Evolutionary conservation across 2,113 vertebrate genomes (phyloP), one percentile per base, ranked within the genome.

Genomic region (Eptesicus fuscus): DNA sequence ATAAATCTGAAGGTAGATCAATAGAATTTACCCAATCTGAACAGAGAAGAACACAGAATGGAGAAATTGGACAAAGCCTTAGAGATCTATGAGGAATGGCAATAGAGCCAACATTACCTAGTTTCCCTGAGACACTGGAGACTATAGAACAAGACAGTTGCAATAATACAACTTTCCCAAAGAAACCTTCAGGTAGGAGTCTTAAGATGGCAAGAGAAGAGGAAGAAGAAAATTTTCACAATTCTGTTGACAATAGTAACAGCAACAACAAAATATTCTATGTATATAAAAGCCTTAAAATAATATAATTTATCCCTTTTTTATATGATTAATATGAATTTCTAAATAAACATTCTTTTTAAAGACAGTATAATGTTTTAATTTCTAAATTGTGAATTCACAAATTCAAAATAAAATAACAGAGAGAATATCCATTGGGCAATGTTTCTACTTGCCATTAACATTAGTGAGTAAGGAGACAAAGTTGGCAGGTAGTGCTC

Each of bases 401-500:
- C 32, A 40, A 44, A 59, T 53, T 78, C 23, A 53, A 59, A 88
- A 51, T 94, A 77, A 93, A 94, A 84, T 61, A 91, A 28, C 13
- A 87, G 83, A 44, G 83, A 40, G 59, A 80, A 40, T 49, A 51
- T 22, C 13, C 17, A 67, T 8, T 51, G 32, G 76, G 20, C 28
- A 86, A 56, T 70, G 42, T 70, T 49, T 40, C 18, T 40, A 49
- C n/a, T 84, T 87, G 40, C n/a, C 37, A 44, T 96, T 95, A 94
- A 63, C 37, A 44, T 97, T 95, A 87, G 59, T 95, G 84, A 86
- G 74, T 42, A 89, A 84, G 73, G 49, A 85, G 69, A 94, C 16
- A 59, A 80, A 94, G 76, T 70, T 93, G 78, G 86, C 93, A 88
- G 74, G 51, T 90, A 89, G 82, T 5, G 47, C 80, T 97, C 88